A percentile compares a stretch with the other conserved stretches of the same genome.
phyloP scores from a whole-genome alignment of 2,797 vertebrate species.

The Gambelia wislizenii region DNA sequence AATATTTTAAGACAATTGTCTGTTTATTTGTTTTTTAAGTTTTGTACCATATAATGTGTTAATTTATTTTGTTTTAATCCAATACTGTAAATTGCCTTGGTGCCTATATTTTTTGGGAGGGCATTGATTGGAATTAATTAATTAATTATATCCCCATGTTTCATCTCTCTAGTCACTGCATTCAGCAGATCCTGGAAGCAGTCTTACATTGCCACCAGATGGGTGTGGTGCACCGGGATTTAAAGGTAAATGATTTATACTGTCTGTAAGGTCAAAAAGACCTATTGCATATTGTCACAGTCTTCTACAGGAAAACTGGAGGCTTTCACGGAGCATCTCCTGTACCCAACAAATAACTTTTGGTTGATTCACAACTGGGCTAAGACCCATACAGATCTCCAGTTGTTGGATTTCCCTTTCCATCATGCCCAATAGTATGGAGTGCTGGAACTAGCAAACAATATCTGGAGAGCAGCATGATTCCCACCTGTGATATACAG shows the following conservation, averaged over 20 bases:
- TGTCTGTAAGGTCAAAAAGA: background rate
- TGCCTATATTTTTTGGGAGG: too few species aligned
- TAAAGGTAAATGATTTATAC: slow-evolving; percentile 86
- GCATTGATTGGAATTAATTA: too few species aligned
- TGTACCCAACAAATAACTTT: background rate
- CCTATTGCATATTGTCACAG: background rate
- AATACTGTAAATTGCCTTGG: too few species aligned
- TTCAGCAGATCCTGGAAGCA: slow-evolving; percentile 97
- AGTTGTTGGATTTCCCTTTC: too few species aligned
- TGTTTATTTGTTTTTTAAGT: too few species aligned
- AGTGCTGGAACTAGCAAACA: too few species aligned
- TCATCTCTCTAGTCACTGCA: slow-evolving; percentile 87
- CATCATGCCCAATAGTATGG: too few species aligned
- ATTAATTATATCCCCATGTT: background rate
- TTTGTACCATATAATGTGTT: too few species aligned
- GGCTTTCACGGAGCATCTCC: background rate
- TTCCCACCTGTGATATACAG: background rate
- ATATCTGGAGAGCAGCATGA: too few species aligned
- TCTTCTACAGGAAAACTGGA: background rate
- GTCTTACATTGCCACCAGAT: slow-evolving; percentile 98
- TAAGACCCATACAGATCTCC: background rate
- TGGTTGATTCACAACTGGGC: background rate
- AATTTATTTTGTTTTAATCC: too few species aligned
- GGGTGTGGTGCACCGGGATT: slow-evolving; percentile 95
- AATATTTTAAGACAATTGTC: too few species aligned